These are phyloP conservation scores for Natrix natrix DNA, from an alignment of 2,797 vertebrate species.

Conservation along the genomic window DNA sequence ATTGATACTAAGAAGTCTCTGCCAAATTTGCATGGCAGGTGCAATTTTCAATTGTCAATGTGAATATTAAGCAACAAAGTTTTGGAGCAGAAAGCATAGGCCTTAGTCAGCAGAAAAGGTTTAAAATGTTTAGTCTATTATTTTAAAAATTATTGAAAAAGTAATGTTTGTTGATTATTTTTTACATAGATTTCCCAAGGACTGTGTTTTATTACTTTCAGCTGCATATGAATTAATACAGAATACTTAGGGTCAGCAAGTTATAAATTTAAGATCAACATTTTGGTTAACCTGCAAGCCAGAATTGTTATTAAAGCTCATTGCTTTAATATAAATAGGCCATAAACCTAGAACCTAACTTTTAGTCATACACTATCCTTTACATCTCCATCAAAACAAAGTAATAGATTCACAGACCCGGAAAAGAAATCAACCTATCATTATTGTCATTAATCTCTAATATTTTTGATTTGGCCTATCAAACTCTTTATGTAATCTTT, in stretches of 20 bases:
- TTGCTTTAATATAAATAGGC: neutral
- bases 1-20: conserved; percentile 21
- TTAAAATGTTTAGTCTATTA: conserved; percentile 27
- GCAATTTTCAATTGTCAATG: conserved; percentile 35
- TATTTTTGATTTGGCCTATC: neutral
- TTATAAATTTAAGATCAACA: conserved; percentile 27
- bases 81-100: conserved; percentile 23
- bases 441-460: neutral
- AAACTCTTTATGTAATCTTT: neutral
- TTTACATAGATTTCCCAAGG: conserved; percentile 25
- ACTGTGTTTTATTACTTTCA: conserved; percentile 15
- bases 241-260: neutral
- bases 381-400: neutral
- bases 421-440: neutral
- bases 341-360: neutral
- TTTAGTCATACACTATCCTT: neutral
- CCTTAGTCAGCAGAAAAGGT: conserved; percentile 26
- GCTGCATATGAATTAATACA: neutral
- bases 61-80: conserved; percentile 49
- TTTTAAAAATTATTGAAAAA: conserved; percentile 42
- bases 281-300: neutral
- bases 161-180: conserved; percentile 34
- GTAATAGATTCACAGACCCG: neutral
- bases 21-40: conserved; percentile 8
- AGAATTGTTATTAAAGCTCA: conserved; percentile 15